Conservation (phyloP, 2,888 invertebrate species). For the Sphaerophoria taeniata region DNA sequence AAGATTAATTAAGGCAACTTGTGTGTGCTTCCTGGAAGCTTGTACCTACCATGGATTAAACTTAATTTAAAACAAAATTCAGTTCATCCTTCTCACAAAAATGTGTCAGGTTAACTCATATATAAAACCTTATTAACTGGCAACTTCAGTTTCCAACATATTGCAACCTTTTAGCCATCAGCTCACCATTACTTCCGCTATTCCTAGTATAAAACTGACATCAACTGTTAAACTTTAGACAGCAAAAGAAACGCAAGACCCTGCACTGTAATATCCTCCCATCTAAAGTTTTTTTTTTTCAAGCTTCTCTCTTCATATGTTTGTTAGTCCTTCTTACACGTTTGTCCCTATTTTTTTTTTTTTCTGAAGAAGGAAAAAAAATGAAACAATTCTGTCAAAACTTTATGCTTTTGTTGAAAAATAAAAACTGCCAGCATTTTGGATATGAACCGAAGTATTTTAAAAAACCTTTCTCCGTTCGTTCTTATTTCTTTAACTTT, state of each 20-base stretch:
- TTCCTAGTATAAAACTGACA: conserved; percentile 47
- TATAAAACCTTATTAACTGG: background rate
- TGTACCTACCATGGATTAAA: no score
- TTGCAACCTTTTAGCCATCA: conserved; percentile 18
- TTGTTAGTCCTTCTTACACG: background rate
- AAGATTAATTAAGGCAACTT: no score
- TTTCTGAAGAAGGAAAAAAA: background rate
- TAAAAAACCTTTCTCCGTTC: background rate
- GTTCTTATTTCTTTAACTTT: conserved; percentile 48
- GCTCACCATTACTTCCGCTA: conserved; percentile 48
- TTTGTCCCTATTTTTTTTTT: background rate
- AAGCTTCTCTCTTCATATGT: background rate
- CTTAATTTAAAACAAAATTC: no score
- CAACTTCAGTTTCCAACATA: background rate
- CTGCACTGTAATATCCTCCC: conserved; percentile 21
- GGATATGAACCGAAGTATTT: background rate
- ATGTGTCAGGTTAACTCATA: background rate
- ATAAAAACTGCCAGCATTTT: conserved; percentile 14
- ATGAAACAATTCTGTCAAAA: conserved; percentile 28
- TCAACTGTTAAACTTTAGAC: conserved; percentile 57
- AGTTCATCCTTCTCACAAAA: background rate
- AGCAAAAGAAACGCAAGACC: conserved; percentile 46
- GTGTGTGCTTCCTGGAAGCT: no score
- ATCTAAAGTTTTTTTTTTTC: conserved; percentile 1
- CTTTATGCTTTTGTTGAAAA: conserved; percentile 14